Evolutionary conservation across 2,797 vertebrate species (phyloP).

Genomic region (Gambusia yucatana): DNA sequence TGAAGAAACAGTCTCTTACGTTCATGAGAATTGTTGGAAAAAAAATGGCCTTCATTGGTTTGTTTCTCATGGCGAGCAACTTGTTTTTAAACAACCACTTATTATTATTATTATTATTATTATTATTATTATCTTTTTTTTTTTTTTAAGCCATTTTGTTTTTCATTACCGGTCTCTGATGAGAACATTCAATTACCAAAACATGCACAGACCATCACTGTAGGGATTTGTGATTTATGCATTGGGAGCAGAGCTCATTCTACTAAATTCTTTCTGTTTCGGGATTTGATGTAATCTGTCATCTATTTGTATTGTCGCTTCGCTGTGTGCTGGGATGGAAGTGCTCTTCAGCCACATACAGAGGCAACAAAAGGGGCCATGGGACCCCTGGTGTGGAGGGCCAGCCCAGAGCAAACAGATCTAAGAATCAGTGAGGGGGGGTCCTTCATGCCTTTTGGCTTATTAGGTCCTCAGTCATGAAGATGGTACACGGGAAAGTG

Average conservation of each 20-base stretch:
- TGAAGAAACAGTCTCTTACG: background rate
- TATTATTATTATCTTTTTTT: too few species aligned
- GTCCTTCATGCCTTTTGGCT: constrained; percentile 62
- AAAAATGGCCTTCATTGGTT: background rate
- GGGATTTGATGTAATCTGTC: constrained; percentile 55
- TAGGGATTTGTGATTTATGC: constrained; percentile 57
- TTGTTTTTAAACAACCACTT: background rate
- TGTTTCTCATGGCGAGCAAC: background rate
- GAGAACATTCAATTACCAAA: background rate
- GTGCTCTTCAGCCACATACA: constrained; percentile 46
- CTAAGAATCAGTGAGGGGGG: constrained; percentile 45
- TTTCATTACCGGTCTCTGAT: background rate
- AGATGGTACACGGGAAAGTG: constrained; percentile 47
- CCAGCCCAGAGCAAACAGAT: constrained; percentile 61
- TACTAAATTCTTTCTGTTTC: constrained; percentile 32
- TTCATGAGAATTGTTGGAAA: background rate
- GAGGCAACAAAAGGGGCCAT: constrained; percentile 68
- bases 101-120: too few species aligned
- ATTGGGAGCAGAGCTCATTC: constrained; percentile 21
- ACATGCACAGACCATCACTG: background rate
- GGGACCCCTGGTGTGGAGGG: constrained; percentile 61
- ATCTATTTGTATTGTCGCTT: constrained; percentile 57
- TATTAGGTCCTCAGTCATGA: constrained; percentile 53
- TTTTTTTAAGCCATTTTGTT: background rate
- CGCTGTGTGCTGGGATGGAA: constrained; percentile 65